Evolutionary conservation across 2,888 invertebrate species (phyloP), one percentile per base, ranked within the genome.

Genomic region (Cylindroiulus punctatus): DNA sequence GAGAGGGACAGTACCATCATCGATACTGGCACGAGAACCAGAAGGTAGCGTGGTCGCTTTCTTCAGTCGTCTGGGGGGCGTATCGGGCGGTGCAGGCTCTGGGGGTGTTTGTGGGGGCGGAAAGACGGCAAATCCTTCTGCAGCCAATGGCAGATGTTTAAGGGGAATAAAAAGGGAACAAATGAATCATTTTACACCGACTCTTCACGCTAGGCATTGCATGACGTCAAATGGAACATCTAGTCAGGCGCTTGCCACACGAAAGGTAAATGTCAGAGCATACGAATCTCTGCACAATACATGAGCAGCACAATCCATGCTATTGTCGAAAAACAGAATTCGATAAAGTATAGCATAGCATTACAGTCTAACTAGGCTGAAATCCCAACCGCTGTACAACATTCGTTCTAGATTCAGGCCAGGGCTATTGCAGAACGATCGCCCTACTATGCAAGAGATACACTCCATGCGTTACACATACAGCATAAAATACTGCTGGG

Each of bases 41-140:
- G 88, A 88, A 83, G 89, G 89, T 89, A 90, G 89, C 86, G 89
- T 89, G 85, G 90, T 89, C 87, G 90, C 89, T 88, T 90, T 90
- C 88, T 90, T 89, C 88, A 90, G 88, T 87, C 90, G 89, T 84
- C 90, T 89, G 85, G 90, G 93, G 89, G 93, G 93, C 91, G 87
- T 94, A 91, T 95, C 95, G 87, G 95, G 95, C 85, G 96, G 96
- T 87, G 96, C 95, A 84, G 96, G 96, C 91, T 96, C 96, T 65
- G 96, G 96, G 84, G 96, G 96, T 88, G 96, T 96, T 89, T 95
- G 95, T 86, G 95, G 95, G 87, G 95, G 95, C 88, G 96, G 95
- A 91, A 95, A 96, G 88, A 95, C 95, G 91, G 95, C 95, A 91
- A 95, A 95, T 90, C 95, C 95, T 94, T 90, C 86, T 89, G 88